Conservation (phyloP, 1,140 invertebrate species). For the Sycobia sp. region DNA sequence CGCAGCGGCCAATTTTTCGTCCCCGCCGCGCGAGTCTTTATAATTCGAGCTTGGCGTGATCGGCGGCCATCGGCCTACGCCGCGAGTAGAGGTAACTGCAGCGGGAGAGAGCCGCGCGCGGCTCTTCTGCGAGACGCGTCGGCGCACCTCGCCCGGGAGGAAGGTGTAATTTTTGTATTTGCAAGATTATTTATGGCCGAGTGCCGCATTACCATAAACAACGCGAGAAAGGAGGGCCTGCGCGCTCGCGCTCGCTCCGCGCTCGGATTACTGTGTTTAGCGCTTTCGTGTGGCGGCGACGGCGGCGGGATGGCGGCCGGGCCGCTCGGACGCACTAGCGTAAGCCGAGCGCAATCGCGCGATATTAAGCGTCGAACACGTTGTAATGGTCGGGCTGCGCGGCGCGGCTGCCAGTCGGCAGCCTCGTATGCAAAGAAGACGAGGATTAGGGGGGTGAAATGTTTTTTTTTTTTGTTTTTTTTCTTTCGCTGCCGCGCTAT, state of each 20-base stretch:
- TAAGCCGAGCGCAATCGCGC: too few species aligned
- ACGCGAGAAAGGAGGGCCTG: conserved; percentile 47
- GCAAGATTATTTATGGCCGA: conserved; percentile 55
- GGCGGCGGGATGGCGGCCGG: neutral
- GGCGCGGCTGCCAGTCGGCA: neutral
- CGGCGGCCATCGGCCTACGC: conserved; percentile 41
- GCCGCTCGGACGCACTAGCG: neutral
- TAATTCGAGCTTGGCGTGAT: conserved; percentile 44
- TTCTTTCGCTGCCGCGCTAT: too few species aligned
- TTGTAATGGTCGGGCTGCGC: neutral
- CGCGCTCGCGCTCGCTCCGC: too few species aligned
- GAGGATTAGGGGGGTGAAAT: too few species aligned
- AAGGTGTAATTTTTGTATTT: conserved; percentile 56
- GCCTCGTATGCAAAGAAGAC: too few species aligned
- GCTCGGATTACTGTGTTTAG: conserved; percentile 53
- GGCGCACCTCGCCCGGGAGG: too few species aligned
- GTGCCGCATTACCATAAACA: conserved; percentile 58
- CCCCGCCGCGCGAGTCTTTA: neutral
- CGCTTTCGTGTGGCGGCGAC: neutral
- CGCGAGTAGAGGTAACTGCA: too few species aligned
- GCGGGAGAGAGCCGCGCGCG: too few species aligned
- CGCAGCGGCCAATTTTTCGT: conserved; percentile 12
- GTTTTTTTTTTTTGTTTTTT: too few species aligned
- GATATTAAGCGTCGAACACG: too few species aligned
- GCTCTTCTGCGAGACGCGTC: too few species aligned